Evolutionary conservation across 2,113 vertebrate genomes (phyloP).

Genomic region (Echinops telfairi): DNA sequence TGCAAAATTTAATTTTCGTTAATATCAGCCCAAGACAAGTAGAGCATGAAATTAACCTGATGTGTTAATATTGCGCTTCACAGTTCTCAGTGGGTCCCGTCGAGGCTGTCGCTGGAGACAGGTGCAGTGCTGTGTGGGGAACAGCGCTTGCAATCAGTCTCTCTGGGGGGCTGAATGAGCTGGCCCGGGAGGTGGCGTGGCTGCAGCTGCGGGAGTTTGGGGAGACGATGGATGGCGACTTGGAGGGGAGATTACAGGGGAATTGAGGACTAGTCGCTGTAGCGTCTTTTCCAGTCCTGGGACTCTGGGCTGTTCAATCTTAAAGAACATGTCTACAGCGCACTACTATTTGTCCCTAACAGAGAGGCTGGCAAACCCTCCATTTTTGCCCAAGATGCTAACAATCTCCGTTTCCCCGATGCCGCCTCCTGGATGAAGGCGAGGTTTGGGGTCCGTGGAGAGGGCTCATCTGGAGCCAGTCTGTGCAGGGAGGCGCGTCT

Average conservation of each 20-base stretch:
- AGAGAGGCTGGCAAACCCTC: not conserved
- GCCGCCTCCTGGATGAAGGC: not conserved
- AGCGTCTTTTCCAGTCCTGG: not conserved
- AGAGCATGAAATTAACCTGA: slow-evolving; percentile 75
- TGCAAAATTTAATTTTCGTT: slow-evolving; percentile 78
- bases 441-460: not conserved
- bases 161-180: not conserved
- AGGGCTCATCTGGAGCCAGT: not conserved
- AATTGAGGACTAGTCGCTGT: not conserved
- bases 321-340: not conserved
- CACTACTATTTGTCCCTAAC: slow-evolving; percentile 13
- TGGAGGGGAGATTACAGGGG: not conserved
- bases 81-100: slow-evolving; percentile 36
- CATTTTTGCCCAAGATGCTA: not conserved
- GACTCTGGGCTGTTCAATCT: slow-evolving; percentile 36
- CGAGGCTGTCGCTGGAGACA: slow-evolving; percentile 44
- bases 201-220: not conserved
- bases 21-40: slow-evolving; percentile 74
- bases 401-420: not conserved
- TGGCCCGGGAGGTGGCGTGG: not conserved
- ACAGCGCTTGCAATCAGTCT: not conserved
- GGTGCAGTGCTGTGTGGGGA: slow-evolving; percentile 42
- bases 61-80: slow-evolving; percentile 68
- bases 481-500: not conserved
- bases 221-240: not conserved